Base-by-base conservation (phyloP, 2,797 vertebrate species). In the Pipistrellus pygmaeus region DNA sequence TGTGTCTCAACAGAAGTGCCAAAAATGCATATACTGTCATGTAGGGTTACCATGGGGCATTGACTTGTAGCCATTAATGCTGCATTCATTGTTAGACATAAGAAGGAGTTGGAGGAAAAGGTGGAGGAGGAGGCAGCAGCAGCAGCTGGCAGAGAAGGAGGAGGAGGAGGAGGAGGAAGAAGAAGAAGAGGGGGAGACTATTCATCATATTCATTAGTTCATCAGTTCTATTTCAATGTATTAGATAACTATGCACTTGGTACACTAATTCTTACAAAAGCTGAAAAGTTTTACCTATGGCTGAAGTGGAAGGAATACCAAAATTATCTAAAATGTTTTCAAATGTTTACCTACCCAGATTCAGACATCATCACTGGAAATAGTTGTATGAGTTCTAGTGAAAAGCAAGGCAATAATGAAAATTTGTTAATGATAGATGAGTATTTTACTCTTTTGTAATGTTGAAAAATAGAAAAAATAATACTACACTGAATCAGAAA, bases 11-110 rank as follows among this genome's bases (percentile, higher is more conserved):
- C 14, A 72, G 53, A 48, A 20, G 20, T 21, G 10, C 20, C 20
- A 5, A n/a, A 20, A 76, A 44, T 0, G 0, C 23, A 8, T 46
- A 13, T 62, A 18, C 30, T 14, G 5, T 38, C 15, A 12, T 30
- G 20, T 17, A 6, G n/a, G 18, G 2, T 35, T 41, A 20, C 4
- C 41, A 30, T 30, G 3, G 35, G 35, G 20, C 11, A 18, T 38
- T 25, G 35, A 3, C 8, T 17, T 2, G 5, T 15, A 46, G 1
- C 2, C 82, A 60, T 64, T 6, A 30, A 57, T 35, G 7, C 69
- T 41, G 66, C n/a, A 9, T 23, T 15, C 35, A 17, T 44, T 8
- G 41, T 9, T 25, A 55, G 3, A 62, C 35, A 46, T 60, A 48
- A 57, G 27, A 5, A 51, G 30, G 18, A 32, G 25, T 62, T 62